These are phyloP conservation scores for Xanthorhoe designata DNA, from an alignment of 2,888 invertebrate genomes.

Conservation along the genomic window DNA sequence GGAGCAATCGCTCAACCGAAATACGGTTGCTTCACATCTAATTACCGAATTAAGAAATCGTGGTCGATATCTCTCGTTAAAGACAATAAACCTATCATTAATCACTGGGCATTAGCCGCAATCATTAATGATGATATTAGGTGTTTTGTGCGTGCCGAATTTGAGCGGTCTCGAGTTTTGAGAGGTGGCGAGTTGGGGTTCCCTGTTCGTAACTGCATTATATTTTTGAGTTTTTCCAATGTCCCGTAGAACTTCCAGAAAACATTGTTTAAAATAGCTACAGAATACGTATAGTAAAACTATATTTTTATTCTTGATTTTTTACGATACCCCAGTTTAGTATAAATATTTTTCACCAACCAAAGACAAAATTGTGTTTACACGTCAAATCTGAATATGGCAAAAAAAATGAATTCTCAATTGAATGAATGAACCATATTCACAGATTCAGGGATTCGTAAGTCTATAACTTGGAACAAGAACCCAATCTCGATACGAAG, in stretches of 20 bases:
- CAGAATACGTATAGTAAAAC: no score
- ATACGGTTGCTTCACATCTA: conserved; percentile 72
- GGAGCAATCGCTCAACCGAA: conserved; percentile 59
- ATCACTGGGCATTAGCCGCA: conserved; percentile 79
- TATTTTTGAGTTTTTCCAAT: no score
- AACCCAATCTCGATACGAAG: conserved; percentile 50
- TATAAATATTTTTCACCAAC: no score
- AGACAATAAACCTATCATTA: conserved; percentile 82
- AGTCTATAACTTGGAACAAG: conserved; percentile 46
- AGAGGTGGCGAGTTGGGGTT: conserved; percentile 5
- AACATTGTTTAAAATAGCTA: no score
- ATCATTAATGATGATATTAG: conserved; percentile 81
- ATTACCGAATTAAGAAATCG: conserved; percentile 83
- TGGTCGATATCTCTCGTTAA: conserved; percentile 72
- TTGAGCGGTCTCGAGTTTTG: conserved; percentile 46
- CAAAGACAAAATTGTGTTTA: no score
- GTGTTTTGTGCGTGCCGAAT: conserved; percentile 67
- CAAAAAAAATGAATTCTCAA: no score
- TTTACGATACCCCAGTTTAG: no score
- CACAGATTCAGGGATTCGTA: not conserved
- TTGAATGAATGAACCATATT: no score
- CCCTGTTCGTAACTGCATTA: not conserved
- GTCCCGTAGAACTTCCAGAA: no score
- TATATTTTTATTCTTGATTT: no score
- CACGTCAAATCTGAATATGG: no score